Percentiles rank a stretch among this genome's conserved stretches.
Conservation (phyloP, 2,888 invertebrate genomes). For the Drosophila planitibia region DNA sequence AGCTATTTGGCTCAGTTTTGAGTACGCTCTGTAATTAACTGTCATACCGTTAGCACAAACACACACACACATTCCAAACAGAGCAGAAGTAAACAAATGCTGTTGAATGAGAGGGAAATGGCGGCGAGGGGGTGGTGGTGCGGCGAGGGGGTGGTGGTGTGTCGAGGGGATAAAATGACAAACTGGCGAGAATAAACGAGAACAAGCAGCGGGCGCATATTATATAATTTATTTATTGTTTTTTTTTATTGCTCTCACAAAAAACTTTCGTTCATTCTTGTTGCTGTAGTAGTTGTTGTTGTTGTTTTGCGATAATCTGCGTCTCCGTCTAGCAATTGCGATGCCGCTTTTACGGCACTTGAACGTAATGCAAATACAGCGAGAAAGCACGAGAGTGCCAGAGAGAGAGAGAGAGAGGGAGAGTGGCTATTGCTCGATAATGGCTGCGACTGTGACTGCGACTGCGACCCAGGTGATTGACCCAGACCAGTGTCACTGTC, state of each 20-base stretch:
- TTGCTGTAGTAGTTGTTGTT: slow-evolving; percentile 5
- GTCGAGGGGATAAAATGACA: slow-evolving; percentile 19
- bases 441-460: slow-evolving; percentile 38
- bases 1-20: slow-evolving; percentile 24
- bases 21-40: slow-evolving; percentile 40
- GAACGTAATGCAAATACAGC: slow-evolving; percentile 51
- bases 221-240: slow-evolving; percentile 64
- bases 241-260: slow-evolving; percentile 34
- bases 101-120: not conserved
- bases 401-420: slow-evolving; percentile 6
- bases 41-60: slow-evolving; percentile 26
- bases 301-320: slow-evolving; percentile 45
- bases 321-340: slow-evolving; percentile 45
- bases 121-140: not conserved
- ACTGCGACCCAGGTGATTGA: slow-evolving; percentile 73
- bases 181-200: slow-evolving; percentile 32
- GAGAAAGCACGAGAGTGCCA: not conserved
- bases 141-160: not conserved
- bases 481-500: slow-evolving; percentile 61
- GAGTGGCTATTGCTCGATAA: slow-evolving; percentile 31
- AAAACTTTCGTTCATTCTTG: slow-evolving; percentile 19
- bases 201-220: slow-evolving; percentile 41
- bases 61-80: slow-evolving; percentile 21
- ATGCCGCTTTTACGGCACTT: slow-evolving; percentile 36
- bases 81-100: slow-evolving; percentile 6